Evolutionary conservation across 2,888 invertebrate genomes (phyloP), one percentile per base, ranked within the genome.

Genomic region (Cephus pygmeus): DNA sequence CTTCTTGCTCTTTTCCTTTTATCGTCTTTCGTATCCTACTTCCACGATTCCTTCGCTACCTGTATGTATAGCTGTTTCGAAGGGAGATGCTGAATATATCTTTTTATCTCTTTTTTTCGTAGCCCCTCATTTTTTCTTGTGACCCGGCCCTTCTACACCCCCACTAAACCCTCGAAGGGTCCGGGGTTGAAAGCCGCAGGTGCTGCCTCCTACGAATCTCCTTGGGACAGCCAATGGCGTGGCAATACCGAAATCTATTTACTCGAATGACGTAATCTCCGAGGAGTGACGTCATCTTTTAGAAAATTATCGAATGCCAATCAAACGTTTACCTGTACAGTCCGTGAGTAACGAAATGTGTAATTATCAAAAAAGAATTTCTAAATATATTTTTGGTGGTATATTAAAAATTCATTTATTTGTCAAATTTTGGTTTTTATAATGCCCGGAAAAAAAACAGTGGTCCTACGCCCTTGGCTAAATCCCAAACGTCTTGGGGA

Each of bases 171-270:
- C 78, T 79, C 56, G 77, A 77, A 76, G 75, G 77, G 82, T 81
- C 83, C 79, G 80, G 87, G 88, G 89, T 88, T 88, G 86, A 87
- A 89, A 87, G 86, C 79, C 84, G 87, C 88, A 88, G 89, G 88
- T 90, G 88, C 87, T 89, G 88, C 86, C 86, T 83, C 84, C 83
- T 82, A 80, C 85, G 79, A 83, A 85, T 83, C 85, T 86, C 82
- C 33, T 79, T 81, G 79, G 83, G 81, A 78, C 76, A 75, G 69
- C 76, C 86, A 87, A 75, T 83, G 85, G 86, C 85, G 86, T 85
- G 76, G 82, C 77, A 73, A 56, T 56, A 23, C 56, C 23, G 0
- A 56, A 23, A 56, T 6, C 9, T 1, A 23, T 23, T 15, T 23
- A 23, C 23, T 9, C 9, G 15, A 23, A 23, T 56, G 23, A 56